A percentile compares a stretch with the other conserved stretches of the same genome.
phyloP scores from a whole-genome alignment of 2,797 vertebrate genomes.

The Paramormyrops hopkinsi region DNA sequence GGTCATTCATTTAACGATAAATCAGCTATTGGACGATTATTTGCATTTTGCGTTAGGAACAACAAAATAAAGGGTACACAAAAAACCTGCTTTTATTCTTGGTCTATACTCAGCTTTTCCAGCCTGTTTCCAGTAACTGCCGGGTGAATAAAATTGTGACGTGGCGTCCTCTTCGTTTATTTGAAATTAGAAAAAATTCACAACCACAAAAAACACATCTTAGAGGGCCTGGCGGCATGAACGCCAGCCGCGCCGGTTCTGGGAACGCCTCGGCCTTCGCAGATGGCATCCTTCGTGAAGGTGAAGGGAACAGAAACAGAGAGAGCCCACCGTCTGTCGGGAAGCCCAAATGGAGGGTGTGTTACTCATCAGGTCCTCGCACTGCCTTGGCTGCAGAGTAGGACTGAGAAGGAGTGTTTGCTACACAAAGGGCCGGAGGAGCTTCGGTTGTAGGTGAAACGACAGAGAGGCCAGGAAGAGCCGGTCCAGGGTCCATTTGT shows the following conservation, averaged over 20 bases:
- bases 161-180: not conserved
- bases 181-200: not conserved
- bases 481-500: not conserved
- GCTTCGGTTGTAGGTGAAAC: not conserved
- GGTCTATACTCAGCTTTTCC: not conserved
- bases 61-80: not conserved
- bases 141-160: slow-evolving; percentile 2
- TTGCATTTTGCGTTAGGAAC: not conserved
- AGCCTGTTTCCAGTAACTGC: not conserved
- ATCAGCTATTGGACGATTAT: not conserved
- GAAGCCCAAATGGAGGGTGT: not conserved
- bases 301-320: not conserved
- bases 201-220: not conserved
- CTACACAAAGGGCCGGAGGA: not conserved
- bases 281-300: not conserved
- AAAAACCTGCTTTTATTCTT: not conserved
- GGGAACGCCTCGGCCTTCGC: not conserved
- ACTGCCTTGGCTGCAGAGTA: not conserved
- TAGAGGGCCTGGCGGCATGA: not conserved
- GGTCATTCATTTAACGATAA: not conserved
- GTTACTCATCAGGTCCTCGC: not conserved
- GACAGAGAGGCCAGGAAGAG: not conserved
- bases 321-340: not conserved
- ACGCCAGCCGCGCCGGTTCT: not conserved
- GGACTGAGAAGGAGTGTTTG: not conserved